These are phyloP conservation scores for Brachyopa scutellaris DNA, from an alignment of 2,888 invertebrate genomes.

Conservation along the genomic window DNA sequence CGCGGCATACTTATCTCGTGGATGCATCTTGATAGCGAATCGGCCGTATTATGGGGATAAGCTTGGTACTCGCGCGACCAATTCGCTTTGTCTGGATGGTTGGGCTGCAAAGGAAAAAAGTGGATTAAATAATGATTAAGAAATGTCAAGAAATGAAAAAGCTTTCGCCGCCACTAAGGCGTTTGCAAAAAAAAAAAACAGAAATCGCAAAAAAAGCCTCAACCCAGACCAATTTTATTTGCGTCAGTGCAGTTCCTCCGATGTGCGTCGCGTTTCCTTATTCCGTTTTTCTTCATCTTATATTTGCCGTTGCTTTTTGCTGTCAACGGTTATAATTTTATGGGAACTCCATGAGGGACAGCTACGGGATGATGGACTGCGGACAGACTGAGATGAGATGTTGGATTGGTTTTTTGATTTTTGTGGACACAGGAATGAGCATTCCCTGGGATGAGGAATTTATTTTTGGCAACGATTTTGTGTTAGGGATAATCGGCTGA, in stretches of 20 bases:
- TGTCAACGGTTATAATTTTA: slow-evolving; percentile 69
- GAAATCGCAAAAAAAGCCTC: slow-evolving; percentile 47
- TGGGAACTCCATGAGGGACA: slow-evolving; percentile 55
- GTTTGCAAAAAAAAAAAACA: not conserved
- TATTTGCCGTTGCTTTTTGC: slow-evolving; percentile 39
- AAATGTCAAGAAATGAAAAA: slow-evolving; percentile 69
- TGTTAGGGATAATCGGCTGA: slow-evolving; percentile 53
- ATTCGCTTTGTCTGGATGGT: slow-evolving; percentile 39
- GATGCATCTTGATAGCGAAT: slow-evolving; percentile 63
- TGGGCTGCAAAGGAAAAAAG: slow-evolving; percentile 52
- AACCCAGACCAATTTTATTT: slow-evolving; percentile 49
- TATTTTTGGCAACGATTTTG: slow-evolving; percentile 11
- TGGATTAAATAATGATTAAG: slow-evolving; percentile 72
- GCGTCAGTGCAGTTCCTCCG: slow-evolving; percentile 10
- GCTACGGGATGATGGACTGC: slow-evolving; percentile 61
- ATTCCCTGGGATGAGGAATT: slow-evolving; percentile 42
- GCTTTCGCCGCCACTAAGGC: slow-evolving; percentile 51
- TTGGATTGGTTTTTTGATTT: slow-evolving; percentile 13
- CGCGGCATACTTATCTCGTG: slow-evolving; percentile 54
- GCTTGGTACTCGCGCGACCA: slow-evolving; percentile 66
- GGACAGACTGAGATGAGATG: slow-evolving; percentile 44
- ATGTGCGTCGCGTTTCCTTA: slow-evolving; percentile 57
- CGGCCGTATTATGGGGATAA: slow-evolving; percentile 51
- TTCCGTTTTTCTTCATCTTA: slow-evolving; percentile 36
- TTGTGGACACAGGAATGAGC: slow-evolving; percentile 17